Evolutionary conservation across 2,888 invertebrate genomes (phyloP).

Genomic region (Micoletzkya japonica): DNA sequence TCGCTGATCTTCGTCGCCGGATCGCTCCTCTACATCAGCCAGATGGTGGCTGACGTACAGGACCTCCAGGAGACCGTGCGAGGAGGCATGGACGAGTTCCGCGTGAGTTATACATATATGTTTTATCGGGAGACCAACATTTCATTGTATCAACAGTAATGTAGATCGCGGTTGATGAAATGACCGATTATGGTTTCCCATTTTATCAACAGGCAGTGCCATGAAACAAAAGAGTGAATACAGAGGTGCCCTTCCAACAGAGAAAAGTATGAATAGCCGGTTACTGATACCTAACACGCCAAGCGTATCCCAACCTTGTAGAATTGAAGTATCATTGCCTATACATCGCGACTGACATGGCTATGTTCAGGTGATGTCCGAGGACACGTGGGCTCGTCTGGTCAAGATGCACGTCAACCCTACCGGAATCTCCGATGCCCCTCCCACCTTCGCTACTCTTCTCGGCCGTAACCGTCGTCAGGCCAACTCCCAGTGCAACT

Average conservation of each 20-base stretch:
- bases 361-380: slow-evolving; percentile 11
- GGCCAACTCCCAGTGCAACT: slow-evolving; percentile 28
- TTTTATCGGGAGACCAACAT: background rate
- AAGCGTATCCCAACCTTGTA: too few species aligned
- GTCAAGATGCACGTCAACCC: slow-evolving; percentile 28
- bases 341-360: too few species aligned
- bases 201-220: too few species aligned
- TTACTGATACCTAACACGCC: background rate
- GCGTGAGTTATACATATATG: slow-evolving; percentile 4
- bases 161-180: too few species aligned
- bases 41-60: slow-evolving; percentile 24
- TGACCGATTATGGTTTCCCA: background rate
- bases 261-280: too few species aligned
- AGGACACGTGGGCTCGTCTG: slow-evolving; percentile 24
- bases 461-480: slow-evolving; percentile 27
- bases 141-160: too few species aligned
- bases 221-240: too few species aligned
- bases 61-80: slow-evolving; percentile 12
- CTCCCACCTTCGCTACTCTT: slow-evolving; percentile 28
- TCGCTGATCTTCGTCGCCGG: slow-evolving; percentile 20
- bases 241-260: too few species aligned
- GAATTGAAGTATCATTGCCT: too few species aligned
- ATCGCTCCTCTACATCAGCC: slow-evolving; percentile 15
- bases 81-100: slow-evolving; percentile 16
- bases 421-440: slow-evolving; percentile 26